Conservation (phyloP, 2,888 invertebrate genomes). For the Spilosoma lubricipeda region DNA sequence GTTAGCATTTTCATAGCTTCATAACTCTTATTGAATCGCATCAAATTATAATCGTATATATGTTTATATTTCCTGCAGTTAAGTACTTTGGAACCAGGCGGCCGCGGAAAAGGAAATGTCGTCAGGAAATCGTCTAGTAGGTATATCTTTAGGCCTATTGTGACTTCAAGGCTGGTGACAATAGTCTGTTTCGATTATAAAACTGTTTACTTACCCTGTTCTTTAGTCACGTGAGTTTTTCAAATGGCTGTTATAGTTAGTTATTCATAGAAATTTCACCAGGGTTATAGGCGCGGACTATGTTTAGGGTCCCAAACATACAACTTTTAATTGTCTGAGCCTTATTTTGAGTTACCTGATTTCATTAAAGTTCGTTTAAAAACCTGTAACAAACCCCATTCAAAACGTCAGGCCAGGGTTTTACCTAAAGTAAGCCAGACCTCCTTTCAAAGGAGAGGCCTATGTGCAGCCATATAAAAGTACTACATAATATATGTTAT, state of each 20-base stretch:
- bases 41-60: conserved; percentile 25
- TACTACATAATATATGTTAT: too few relatives aligned
- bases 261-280: too few relatives aligned
- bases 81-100: conserved; percentile 38
- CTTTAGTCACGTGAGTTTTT: conserved; percentile 10
- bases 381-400: too few relatives aligned
- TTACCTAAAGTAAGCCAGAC: too few relatives aligned
- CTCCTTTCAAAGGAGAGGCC: too few relatives aligned
- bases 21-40: conserved; percentile 15
- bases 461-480: too few relatives aligned
- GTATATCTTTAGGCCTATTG: conserved; percentile 62
- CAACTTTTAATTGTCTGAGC: too few relatives aligned
- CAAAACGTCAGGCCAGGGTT: too few relatives aligned
- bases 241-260: not conserved
- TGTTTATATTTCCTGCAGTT: conserved; percentile 49
- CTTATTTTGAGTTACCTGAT: too few relatives aligned
- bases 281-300: too few relatives aligned
- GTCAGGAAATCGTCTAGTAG: conserved; percentile 65
- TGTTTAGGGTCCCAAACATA: too few relatives aligned
- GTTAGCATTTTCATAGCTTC: conserved; percentile 10
- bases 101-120: conserved; percentile 60
- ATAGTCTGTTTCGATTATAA: conserved; percentile 48
- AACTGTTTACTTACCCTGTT: conserved; percentile 28
- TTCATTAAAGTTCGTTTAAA: too few relatives aligned
- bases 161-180: conserved; percentile 56